Conservation (phyloP, 2,888 invertebrate species). For the Oxystoma pomonae region DNA sequence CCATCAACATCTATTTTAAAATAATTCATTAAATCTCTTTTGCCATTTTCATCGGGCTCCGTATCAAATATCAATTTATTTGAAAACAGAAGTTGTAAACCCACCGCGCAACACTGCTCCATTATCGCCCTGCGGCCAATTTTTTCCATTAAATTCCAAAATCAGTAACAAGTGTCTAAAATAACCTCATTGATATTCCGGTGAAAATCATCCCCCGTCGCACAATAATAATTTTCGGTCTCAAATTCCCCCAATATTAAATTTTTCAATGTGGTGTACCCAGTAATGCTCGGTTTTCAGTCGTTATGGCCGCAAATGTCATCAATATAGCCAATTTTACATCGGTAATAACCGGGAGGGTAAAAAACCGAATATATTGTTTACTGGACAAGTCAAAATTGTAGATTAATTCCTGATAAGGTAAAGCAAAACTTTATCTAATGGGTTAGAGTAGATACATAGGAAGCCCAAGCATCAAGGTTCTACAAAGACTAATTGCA, state of each 20-base stretch:
- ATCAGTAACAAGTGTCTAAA: conserved; percentile 26
- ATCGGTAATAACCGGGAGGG: conserved; percentile 24
- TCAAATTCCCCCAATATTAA: conserved; percentile 39
- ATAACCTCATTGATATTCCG: conserved; percentile 25
- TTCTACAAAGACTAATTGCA: too few relatives aligned
- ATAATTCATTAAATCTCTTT: too few relatives aligned
- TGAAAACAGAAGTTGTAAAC: neutral
- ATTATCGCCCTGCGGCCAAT: neutral
- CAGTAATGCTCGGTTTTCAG: conserved; percentile 44
- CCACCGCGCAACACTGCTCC: neutral
- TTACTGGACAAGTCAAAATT: too few relatives aligned
- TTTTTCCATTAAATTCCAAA: conserved; percentile 11
- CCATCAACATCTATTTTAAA: too few relatives aligned
- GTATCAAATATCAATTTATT: neutral
- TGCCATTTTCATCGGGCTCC: too few relatives aligned
- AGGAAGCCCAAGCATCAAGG: too few relatives aligned
- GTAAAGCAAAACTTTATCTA: too few relatives aligned
- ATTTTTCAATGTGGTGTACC: conserved; percentile 39
- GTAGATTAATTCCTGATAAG: too few relatives aligned
- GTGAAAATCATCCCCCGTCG: conserved; percentile 22
- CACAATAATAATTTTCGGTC: conserved; percentile 33
- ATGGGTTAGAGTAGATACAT: too few relatives aligned
- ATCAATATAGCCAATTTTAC: conserved; percentile 39
- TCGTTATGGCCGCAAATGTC: conserved; percentile 40
- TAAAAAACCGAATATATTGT: too few relatives aligned